Percentiles rank a stretch among this genome's conserved stretches.
Conservation (phyloP, 2,888 invertebrate species). For the Agrochola macilenta region DNA sequence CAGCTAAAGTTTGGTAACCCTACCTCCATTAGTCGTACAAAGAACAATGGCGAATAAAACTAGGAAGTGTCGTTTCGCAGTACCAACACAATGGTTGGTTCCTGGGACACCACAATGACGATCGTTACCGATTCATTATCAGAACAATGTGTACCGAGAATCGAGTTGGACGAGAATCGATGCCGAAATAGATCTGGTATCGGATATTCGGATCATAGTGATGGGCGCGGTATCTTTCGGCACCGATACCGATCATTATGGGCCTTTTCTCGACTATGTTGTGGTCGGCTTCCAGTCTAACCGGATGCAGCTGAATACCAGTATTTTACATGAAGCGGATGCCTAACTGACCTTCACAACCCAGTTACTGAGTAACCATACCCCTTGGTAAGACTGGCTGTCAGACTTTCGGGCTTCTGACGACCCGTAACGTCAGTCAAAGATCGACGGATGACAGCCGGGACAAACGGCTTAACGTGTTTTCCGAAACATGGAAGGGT, state of each 20-base stretch:
- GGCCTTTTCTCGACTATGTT: background rate
- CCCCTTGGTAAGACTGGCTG: background rate
- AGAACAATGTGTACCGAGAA: conserved; percentile 57
- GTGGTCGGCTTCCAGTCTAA: background rate
- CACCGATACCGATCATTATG: background rate
- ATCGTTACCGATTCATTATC: conserved; percentile 61
- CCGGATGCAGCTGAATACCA: background rate
- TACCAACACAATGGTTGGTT: conserved; percentile 69
- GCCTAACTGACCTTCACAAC: background rate
- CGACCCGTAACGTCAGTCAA: background rate
- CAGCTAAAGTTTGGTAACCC: conserved; percentile 57
- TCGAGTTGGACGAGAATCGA: conserved; percentile 42
- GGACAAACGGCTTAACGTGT: background rate
- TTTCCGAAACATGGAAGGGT: background rate
- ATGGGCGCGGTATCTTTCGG: conserved; percentile 18
- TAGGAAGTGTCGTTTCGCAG: conserved; percentile 69
- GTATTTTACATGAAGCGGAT: background rate
- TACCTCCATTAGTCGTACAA: conserved; percentile 54
- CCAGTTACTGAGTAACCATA: background rate
- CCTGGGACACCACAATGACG: conserved; percentile 65
- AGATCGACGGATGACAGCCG: background rate
- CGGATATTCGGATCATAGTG: conserved; percentile 9
- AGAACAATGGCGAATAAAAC: conserved; percentile 65
- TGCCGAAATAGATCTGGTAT: conserved; percentile 27
- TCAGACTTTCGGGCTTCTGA: background rate